Conservation (phyloP, 2,797 vertebrate genomes). For the Calcarius lapponicus region DNA sequence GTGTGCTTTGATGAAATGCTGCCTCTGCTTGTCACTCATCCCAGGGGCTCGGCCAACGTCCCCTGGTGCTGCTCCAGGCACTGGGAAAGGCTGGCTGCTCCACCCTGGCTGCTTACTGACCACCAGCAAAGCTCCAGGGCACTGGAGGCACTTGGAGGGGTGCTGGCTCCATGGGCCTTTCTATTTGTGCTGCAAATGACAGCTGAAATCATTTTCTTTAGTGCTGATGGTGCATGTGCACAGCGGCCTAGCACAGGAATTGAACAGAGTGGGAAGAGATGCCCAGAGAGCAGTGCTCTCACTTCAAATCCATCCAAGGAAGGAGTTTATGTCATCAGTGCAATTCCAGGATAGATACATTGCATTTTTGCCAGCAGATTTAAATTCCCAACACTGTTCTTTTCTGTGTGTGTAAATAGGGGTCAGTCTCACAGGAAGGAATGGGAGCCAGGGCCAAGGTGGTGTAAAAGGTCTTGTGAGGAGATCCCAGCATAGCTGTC, state of each 20-base stretch:
- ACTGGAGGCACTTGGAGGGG: neutral
- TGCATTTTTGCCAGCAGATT: neutral
- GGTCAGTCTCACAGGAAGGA: neutral
- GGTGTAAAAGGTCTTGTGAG: neutral
- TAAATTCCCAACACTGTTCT: neutral
- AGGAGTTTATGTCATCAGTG: neutral
- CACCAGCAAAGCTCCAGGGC: neutral
- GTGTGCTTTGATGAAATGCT: neutral
- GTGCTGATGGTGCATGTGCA: neutral
- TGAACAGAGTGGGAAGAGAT: neutral
- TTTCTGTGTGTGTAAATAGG: neutral
- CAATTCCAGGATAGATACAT: neutral
- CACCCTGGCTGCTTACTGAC: neutral
- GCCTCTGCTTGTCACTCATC: neutral
- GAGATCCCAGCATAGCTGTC: neutral
- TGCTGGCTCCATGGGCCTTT: neutral
- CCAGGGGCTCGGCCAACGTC: rapidly evolving
- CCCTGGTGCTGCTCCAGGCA: rapidly evolving
- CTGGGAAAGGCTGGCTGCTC: neutral
- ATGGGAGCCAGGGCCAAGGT: neutral
- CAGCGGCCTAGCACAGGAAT: neutral
- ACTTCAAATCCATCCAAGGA: neutral
- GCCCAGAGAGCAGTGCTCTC: neutral
- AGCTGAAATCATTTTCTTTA: neutral
- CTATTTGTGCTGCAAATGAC: neutral